Percentiles rank a stretch among this genome's conserved stretches.
phyloP scores from a whole-genome alignment of 1,140 invertebrate species.

The Drosophila oshimai region DNA sequence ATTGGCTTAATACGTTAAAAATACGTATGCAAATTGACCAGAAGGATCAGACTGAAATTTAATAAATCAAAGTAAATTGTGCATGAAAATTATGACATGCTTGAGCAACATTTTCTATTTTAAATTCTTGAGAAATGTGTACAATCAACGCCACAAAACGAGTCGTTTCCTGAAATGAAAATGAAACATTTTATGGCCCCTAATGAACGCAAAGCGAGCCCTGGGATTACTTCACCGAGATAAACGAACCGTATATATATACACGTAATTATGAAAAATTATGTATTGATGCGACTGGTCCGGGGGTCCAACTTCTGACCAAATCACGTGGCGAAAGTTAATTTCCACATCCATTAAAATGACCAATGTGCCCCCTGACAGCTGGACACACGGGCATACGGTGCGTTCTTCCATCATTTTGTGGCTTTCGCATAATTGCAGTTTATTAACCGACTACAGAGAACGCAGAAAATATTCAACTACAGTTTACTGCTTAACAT shows the following conservation, averaged over 20 bases:
- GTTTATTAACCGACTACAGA: conserved; percentile 40
- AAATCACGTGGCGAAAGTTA: conserved; percentile 70
- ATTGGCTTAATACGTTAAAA: conserved; percentile 70
- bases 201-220: conserved; percentile 8
- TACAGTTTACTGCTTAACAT: not conserved
- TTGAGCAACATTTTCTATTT: not conserved
- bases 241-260: not conserved
- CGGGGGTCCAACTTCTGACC: conserved; percentile 10
- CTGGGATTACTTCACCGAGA: conserved; percentile 5
- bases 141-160: conserved; percentile 7
- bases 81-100: conserved; percentile 11
- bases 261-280: conserved; percentile 68
- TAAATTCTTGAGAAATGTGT: conserved; percentile 5
- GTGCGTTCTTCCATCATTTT: conserved; percentile 43
- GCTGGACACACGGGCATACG: conserved; percentile 23
- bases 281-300: conserved; percentile 63
- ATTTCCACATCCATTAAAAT: conserved; percentile 68
- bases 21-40: conserved; percentile 55
- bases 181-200: conserved; percentile 22
- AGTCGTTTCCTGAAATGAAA: conserved; percentile 13
- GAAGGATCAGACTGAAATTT: conserved; percentile 52
- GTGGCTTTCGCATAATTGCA: conserved; percentile 44
- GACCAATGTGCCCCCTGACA: conserved; percentile 48
- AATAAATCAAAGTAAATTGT: conserved; percentile 46
- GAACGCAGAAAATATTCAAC: not conserved